phyloP scores from a whole-genome alignment of 2,797 vertebrate genomes.

The Rousettus madagascariensis region DNA sequence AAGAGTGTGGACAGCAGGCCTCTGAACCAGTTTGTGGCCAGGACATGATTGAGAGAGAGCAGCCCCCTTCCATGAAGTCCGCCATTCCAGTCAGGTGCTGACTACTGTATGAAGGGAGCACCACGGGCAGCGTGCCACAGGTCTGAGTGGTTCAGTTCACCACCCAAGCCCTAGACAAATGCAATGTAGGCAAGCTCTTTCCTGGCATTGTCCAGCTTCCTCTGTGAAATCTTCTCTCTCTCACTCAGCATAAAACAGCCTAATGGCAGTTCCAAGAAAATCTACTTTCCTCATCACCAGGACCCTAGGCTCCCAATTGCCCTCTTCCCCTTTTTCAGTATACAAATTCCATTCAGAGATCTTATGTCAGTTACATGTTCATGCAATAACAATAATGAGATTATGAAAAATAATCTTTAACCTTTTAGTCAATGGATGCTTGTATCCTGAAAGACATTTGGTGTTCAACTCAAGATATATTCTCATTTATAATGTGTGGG shows the following conservation, averaged over 20 bases:
- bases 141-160: no score
- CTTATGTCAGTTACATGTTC: neutral
- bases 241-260: neutral
- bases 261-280: neutral
- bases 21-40: neutral
- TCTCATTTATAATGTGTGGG: neutral
- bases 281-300: neutral
- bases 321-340: neutral
- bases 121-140: accelerated
- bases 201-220: neutral
- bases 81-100: accelerated
- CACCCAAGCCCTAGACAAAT: accelerated
- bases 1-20: neutral
- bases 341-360: neutral
- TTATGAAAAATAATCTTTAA: neutral
- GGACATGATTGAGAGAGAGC: neutral
- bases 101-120: no score
- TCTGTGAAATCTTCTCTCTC: neutral
- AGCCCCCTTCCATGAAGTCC: neutral
- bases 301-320: neutral
- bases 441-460: neutral
- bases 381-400: neutral
- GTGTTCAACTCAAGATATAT: neutral
- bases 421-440: neutral
- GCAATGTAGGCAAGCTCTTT: no score